Conservation (phyloP, 2,113 vertebrate genomes). For the Rhinopomastus cyanomelas region DNA sequence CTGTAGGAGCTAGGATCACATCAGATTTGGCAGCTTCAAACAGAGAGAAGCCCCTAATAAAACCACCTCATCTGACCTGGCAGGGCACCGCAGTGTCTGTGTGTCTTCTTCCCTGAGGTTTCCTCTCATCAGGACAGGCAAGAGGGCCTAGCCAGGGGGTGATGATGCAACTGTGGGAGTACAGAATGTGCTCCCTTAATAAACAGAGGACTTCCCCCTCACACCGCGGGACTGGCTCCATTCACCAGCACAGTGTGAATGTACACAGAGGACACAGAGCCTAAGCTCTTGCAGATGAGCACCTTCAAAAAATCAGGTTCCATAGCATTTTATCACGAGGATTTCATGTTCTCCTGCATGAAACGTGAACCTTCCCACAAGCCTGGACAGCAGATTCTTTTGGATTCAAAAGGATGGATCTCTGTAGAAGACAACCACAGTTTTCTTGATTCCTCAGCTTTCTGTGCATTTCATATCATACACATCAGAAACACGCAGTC, state of each 20-base stretch:
- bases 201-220: background rate
- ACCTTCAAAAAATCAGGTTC: background rate
- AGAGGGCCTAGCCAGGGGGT: rapidly evolving
- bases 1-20: background rate
- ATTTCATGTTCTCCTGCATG: background rate
- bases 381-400: background rate
- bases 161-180: background rate
- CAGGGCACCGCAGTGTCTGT: rapidly evolving
- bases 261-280: background rate
- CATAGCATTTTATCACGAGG: rapidly evolving
- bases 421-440: background rate
- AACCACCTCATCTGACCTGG: rapidly evolving
- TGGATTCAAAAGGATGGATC: background rate
- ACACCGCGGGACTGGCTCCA: background rate
- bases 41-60: background rate
- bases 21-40: background rate
- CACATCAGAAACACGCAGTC: background rate
- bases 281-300: background rate
- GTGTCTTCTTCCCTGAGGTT: background rate
- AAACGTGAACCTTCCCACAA: background rate
- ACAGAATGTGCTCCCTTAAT: background rate
- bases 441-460: background rate
- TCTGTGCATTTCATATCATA: background rate
- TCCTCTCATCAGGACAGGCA: background rate
- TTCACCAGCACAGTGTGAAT: background rate